Conservation (phyloP, 2,797 vertebrate genomes). For the Silurus aristotelis region DNA sequence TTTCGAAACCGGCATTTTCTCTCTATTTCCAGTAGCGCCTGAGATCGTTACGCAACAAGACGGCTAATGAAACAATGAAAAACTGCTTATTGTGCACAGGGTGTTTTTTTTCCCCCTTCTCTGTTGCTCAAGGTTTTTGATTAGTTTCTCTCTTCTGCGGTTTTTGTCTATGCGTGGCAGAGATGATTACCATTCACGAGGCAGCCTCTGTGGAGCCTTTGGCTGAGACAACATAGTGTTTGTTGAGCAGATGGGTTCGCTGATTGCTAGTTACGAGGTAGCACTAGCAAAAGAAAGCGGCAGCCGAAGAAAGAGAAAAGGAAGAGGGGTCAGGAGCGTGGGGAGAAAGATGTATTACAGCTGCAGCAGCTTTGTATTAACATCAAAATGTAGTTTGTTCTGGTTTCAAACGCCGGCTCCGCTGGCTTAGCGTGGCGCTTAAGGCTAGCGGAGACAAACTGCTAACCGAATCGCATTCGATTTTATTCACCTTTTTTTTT, state of each 20-base stretch:
- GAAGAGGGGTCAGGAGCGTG: constrained; percentile 1
- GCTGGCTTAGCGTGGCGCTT: neutral
- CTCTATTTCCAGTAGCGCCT: neutral
- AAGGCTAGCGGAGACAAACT: neutral
- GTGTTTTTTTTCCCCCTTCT: neutral
- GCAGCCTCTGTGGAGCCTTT: constrained; percentile 37
- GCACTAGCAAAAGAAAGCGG: neutral
- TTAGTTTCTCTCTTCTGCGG: constrained; percentile 28
- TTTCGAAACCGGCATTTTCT: constrained; percentile 1
- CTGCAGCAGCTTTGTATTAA: constrained; percentile 19
- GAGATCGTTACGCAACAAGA: constrained; percentile 14
- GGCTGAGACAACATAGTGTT: constrained; percentile 34
- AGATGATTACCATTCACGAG: constrained; percentile 46
- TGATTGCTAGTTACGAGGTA: constrained; percentile 45
- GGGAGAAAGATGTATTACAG: constrained; percentile 10
- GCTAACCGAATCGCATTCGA: neutral
- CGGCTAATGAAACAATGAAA: constrained; percentile 19
- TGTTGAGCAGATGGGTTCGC: constrained; percentile 44
- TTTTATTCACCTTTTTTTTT: neutral
- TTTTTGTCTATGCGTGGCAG: constrained; percentile 27
- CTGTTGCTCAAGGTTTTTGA: constrained; percentile 12
- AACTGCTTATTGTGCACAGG: constrained; percentile 4
- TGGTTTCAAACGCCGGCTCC: neutral
- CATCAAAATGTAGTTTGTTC: neutral
- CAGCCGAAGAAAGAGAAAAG: neutral